phyloP scores from a whole-genome alignment of 1,140 invertebrate species.

The Sitodiplosis mosellana region DNA sequence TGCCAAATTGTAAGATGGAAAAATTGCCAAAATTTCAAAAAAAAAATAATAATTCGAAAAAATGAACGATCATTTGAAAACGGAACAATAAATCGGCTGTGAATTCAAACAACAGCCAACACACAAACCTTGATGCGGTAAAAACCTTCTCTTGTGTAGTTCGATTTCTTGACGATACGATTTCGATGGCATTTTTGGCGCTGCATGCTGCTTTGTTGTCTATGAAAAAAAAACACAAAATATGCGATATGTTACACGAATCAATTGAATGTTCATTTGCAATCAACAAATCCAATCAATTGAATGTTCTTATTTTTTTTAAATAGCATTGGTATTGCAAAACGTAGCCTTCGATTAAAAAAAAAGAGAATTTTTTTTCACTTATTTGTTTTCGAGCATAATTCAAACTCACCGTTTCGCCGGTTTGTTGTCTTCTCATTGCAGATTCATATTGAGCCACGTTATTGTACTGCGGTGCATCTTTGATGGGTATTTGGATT shows the following conservation, averaged over 20 bases:
- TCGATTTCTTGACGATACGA: not conserved
- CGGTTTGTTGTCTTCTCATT: slow-evolving; percentile 31
- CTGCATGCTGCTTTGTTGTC: slow-evolving; percentile 6
- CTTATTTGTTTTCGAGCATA: slow-evolving; percentile 11
- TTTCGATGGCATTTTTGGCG: not conserved
- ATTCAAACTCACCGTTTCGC: not conserved
- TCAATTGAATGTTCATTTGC: too few species aligned
- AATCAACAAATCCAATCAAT: too few species aligned
- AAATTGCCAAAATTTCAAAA: too few species aligned
- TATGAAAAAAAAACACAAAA: slow-evolving; percentile 15
- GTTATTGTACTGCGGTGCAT: slow-evolving; percentile 41
- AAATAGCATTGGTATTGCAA: too few species aligned
- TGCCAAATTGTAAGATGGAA: too few species aligned
- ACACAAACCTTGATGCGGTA: slow-evolving; percentile 4
- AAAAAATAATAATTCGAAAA: not conserved
- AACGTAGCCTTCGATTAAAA: slow-evolving; percentile 13
- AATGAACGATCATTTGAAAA: slow-evolving; percentile 13
- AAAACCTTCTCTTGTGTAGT: slow-evolving; percentile 1
- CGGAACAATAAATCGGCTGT: too few species aligned
- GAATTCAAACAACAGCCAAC: too few species aligned
- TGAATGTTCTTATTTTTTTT: too few species aligned
- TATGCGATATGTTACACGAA: too few species aligned
- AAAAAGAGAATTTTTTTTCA: slow-evolving; percentile 20
- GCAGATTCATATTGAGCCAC: slow-evolving; percentile 15
- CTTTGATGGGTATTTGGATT: slow-evolving; percentile 28